These are phyloP conservation scores for Lepus townsendii DNA, from an alignment of 2,797 vertebrate genomes.

Conservation along the genomic window DNA sequence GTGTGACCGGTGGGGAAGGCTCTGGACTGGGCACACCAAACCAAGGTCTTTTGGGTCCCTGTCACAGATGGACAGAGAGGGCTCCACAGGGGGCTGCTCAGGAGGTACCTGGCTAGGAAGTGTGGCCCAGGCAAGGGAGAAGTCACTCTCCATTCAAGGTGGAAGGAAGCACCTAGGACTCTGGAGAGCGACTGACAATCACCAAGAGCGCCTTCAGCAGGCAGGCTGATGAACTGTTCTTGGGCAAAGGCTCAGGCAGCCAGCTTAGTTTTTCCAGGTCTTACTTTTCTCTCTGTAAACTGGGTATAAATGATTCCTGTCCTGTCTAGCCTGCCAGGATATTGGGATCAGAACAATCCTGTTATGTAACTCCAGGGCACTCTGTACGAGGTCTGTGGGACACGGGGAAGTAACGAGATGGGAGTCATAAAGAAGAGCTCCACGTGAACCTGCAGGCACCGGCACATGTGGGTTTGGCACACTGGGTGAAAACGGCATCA, in stretches of 20 bases:
- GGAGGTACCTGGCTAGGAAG: not conserved
- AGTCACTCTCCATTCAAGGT: not conserved
- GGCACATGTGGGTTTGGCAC: not conserved
- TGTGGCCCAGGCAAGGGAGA: not conserved
- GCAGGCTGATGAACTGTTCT: not conserved
- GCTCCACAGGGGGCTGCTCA: not conserved
- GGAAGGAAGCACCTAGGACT: not conserved
- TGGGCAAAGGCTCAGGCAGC: not conserved
- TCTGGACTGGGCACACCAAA: not conserved
- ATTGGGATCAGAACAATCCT: not conserved
- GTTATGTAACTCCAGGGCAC: not conserved
- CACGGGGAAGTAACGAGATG: not conserved
- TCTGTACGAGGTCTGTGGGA: not conserved
- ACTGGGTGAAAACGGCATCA: not conserved
- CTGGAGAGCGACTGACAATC: not conserved
- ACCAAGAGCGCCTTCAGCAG: not conserved
- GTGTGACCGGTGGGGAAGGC: not conserved
- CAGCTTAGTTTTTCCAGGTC: not conserved
- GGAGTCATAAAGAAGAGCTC: not conserved
- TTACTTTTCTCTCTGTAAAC: not conserved
- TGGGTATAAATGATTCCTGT: not conserved
- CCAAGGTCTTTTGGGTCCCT: not conserved
- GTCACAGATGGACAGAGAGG: not conserved
- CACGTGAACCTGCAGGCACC: not conserved
- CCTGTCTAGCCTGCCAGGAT: not conserved